Conservation (phyloP, 2,113 vertebrate genomes). For the Caracal caracal region DNA sequence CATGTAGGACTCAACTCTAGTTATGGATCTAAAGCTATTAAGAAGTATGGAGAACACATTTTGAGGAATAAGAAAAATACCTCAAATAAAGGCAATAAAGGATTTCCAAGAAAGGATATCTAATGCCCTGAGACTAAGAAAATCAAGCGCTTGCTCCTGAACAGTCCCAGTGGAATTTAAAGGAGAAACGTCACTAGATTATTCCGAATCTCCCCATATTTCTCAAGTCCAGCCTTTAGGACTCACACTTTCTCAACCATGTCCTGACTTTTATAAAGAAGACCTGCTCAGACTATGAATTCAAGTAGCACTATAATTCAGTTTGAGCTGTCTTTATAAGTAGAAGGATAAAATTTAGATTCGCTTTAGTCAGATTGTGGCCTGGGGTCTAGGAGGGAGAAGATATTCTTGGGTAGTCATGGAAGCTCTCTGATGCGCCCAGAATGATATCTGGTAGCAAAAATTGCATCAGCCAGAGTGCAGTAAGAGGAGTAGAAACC, state of each 20-base stretch:
- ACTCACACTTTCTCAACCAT: neutral
- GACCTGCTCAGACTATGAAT: neutral
- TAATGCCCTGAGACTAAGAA: neutral
- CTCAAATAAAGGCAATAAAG: neutral
- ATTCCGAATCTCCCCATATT: neutral
- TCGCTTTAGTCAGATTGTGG: neutral
- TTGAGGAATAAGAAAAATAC: neutral
- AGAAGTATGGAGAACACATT: neutral
- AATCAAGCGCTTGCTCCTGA: neutral
- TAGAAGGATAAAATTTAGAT: neutral
- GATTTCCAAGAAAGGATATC: neutral
- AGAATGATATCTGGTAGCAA: neutral
- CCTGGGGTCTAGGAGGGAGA: neutral
- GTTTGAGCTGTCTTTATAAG: neutral
- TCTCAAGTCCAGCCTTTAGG: neutral
- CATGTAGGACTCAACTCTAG: neutral
- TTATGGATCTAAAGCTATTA: neutral
- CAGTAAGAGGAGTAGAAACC: neutral
- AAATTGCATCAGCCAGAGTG: neutral
- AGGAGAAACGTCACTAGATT: neutral
- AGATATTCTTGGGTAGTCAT: neutral
- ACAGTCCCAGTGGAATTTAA: neutral
- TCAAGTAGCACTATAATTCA: neutral
- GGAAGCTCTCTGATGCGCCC: neutral
- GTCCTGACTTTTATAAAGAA: neutral